Evolutionary conservation across 2,888 invertebrate genomes (phyloP).

Genomic region (Lasioglossum marginatum): DNA sequence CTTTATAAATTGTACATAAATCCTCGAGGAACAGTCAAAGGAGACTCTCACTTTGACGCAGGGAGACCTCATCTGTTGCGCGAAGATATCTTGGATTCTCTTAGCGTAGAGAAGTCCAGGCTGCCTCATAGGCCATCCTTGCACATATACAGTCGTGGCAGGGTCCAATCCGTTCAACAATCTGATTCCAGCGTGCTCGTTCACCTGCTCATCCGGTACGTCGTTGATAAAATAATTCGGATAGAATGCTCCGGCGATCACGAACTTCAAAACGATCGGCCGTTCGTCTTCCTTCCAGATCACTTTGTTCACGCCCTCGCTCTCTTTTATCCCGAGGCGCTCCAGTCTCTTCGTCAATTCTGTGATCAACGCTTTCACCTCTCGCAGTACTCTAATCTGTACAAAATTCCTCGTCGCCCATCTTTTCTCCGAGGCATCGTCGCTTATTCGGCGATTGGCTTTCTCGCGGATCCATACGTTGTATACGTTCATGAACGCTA

Average conservation of each 20-base stretch:
- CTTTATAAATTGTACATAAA: constrained; percentile 89
- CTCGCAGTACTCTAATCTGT: constrained; percentile 89
- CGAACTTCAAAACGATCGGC: constrained; percentile 89
- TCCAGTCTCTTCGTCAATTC: constrained; percentile 89
- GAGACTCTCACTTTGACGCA: constrained; percentile 66
- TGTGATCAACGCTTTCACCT: constrained; percentile 89
- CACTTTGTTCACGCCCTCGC: constrained; percentile 84
- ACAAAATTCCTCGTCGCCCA: constrained; percentile 91
- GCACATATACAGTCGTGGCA: constrained; percentile 89
- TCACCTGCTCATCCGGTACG: constrained; percentile 82
- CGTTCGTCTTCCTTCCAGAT: constrained; percentile 86
- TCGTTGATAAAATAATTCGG: constrained; percentile 93
- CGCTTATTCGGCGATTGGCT: constrained; percentile 86
- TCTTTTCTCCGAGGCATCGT: constrained; percentile 84
- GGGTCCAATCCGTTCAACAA: constrained; percentile 91
- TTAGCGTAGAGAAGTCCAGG: constrained; percentile 90
- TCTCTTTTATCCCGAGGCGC: constrained; percentile 87
- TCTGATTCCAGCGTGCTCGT: constrained; percentile 88
- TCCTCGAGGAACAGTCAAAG: constrained; percentile 86
- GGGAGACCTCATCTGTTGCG: constrained; percentile 77
- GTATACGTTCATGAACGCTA: constrained; percentile 93
- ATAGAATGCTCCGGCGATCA: constrained; percentile 96
- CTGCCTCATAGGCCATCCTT: constrained; percentile 86
- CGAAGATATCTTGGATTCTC: constrained; percentile 87
- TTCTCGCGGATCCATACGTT: constrained; percentile 90